Conservation (phyloP, 1,140 invertebrate species). For the Bombyx mandarina region DNA sequence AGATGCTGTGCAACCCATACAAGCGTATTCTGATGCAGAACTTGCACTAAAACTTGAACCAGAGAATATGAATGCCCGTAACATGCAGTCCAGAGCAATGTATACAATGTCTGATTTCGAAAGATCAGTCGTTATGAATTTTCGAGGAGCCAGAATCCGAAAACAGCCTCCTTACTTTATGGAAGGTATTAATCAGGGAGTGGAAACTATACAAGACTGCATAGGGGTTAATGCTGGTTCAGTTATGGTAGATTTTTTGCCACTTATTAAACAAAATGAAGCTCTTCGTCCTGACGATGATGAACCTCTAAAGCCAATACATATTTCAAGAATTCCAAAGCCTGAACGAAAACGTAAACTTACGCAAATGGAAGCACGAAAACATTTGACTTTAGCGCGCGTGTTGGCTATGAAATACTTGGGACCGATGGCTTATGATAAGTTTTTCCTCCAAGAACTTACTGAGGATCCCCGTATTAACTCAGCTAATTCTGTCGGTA, state of each 20-base stretch:
- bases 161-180: slow-evolving; percentile 70
- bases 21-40: slow-evolving; percentile 67
- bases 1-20: slow-evolving; percentile 64
- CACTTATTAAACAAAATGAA: slow-evolving; percentile 54
- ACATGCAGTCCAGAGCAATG: slow-evolving; percentile 69
- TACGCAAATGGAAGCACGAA: slow-evolving; percentile 62
- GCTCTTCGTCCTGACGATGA: slow-evolving; percentile 33
- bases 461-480: slow-evolving; percentile 50
- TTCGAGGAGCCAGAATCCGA: slow-evolving; percentile 49
- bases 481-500: slow-evolving; percentile 65
- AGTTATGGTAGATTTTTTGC: slow-evolving; percentile 58
- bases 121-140: slow-evolving; percentile 69
- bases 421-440: slow-evolving; percentile 70
- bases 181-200: slow-evolving; percentile 66
- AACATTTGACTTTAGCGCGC: slow-evolving; percentile 59
- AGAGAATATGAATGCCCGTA: slow-evolving; percentile 58
- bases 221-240: slow-evolving; percentile 53
- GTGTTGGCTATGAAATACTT: slow-evolving; percentile 71
- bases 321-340: slow-evolving; percentile 52
- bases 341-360: slow-evolving; percentile 38
- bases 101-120: slow-evolving; percentile 73
- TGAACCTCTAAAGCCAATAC: slow-evolving; percentile 34
- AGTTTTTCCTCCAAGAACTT: slow-evolving; percentile 66
- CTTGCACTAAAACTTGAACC: slow-evolving; percentile 62
- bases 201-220: slow-evolving; percentile 63